Conservation (phyloP, 2,113 vertebrate genomes). For the Gasterosteus nipponicus region DNA sequence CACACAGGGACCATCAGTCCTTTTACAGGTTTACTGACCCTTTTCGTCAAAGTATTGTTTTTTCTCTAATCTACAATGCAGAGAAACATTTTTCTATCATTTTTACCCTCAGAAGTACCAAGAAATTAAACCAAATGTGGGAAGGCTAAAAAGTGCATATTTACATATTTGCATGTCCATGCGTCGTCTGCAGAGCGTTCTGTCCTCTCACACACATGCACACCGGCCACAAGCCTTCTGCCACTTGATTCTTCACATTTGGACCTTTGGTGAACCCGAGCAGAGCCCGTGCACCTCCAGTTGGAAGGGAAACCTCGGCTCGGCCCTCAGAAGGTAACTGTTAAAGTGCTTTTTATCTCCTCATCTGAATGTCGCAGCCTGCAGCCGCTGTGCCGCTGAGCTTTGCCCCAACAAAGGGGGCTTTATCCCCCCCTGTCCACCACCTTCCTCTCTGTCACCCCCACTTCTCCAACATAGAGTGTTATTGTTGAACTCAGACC, state of each 20-base stretch:
- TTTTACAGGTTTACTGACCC: too few relatives aligned
- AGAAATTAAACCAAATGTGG: too few relatives aligned
- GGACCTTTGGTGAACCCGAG: conserved; percentile 22
- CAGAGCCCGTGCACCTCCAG: not conserved
- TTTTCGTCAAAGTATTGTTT: not conserved
- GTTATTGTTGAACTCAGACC: conserved; percentile 49
- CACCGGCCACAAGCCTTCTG: not conserved
- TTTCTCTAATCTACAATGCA: too few relatives aligned
- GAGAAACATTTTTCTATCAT: too few relatives aligned
- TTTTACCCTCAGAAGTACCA: too few relatives aligned
- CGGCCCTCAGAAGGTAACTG: conserved; percentile 45
- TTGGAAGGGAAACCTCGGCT: conserved; percentile 16
- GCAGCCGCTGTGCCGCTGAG: conserved; percentile 45
- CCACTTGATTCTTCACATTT: not conserved
- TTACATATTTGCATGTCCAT: too few relatives aligned
- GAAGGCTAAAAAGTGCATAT: too few relatives aligned
- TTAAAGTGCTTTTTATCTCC: conserved; percentile 71
- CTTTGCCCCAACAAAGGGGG: conserved; percentile 59
- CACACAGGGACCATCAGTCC: conserved; percentile 4
- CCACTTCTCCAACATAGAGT: conserved; percentile 45
- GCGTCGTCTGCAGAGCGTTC: too few relatives aligned
- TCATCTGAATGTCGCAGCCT: conserved; percentile 66
- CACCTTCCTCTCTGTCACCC: conserved; percentile 29
- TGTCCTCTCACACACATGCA: not conserved
- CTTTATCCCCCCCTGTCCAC: conserved; percentile 57